Evolutionary conservation across 2,797 vertebrate species (phyloP).

Genomic region (Diplodus sargus): DNA sequence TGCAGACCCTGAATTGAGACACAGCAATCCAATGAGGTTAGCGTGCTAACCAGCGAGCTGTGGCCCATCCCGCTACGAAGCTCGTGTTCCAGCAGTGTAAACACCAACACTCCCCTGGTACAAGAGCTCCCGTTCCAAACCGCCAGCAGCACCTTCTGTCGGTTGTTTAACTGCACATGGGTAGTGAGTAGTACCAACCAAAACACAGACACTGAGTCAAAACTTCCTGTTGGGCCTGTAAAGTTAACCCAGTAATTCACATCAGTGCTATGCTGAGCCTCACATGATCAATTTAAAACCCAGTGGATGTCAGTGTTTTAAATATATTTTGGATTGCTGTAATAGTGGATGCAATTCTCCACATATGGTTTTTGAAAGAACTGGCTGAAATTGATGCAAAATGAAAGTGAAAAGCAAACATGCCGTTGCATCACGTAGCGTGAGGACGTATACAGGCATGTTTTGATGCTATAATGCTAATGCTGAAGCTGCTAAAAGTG

Average conservation of each 20-base stretch:
- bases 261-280: background rate
- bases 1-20: no score
- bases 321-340: no score
- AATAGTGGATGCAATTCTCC: background rate
- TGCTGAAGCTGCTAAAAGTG: conserved; percentile 17
- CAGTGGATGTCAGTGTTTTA: background rate
- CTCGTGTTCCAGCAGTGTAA: no score
- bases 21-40: no score
- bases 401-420: background rate
- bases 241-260: background rate
- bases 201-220: background rate
- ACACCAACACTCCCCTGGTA: no score
- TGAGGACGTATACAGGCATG: background rate
- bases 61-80: no score
- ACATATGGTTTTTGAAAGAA: background rate
- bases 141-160: background rate
- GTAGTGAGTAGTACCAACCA: background rate
- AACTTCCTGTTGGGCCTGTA: background rate
- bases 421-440: background rate
- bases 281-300: background rate
- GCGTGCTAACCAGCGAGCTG: no score
- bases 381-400: background rate
- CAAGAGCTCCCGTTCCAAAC: no score
- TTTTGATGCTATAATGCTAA: background rate
- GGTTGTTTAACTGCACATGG: background rate